Evolutionary conservation across 2,797 vertebrate genomes (phyloP).

Genomic region (Periparus ater): DNA sequence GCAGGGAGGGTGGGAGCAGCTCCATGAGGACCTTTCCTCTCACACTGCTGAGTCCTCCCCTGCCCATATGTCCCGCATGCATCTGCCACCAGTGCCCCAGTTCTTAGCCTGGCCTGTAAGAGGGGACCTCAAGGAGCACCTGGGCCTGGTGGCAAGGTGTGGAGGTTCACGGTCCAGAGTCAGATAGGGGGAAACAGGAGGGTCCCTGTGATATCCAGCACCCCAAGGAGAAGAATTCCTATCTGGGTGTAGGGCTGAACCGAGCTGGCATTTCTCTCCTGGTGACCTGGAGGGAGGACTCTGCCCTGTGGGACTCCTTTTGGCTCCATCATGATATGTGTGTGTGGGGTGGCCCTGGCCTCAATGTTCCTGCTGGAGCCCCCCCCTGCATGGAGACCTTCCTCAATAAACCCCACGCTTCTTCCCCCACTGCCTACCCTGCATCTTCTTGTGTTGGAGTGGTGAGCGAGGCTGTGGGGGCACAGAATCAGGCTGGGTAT

Average conservation of each 20-base stretch:
- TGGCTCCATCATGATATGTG: rapidly evolving
- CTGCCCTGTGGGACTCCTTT: not conserved
- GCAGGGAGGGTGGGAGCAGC: not conserved
- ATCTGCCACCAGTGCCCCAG: not conserved
- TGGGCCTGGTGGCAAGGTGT: not conserved
- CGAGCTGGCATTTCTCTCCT: rapidly evolving
- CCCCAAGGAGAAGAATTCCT: not conserved
- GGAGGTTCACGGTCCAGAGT: not conserved
- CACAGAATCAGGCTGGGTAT: not conserved
- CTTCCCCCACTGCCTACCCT: not conserved
- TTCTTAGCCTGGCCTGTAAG: not conserved
- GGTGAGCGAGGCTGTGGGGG: rapidly evolving
- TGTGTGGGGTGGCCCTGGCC: not conserved
- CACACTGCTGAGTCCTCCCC: not conserved
- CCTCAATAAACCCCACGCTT: conserved; percentile 44
- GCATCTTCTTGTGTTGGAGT: not conserved
- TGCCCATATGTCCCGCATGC: not conserved
- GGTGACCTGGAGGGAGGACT: not conserved
- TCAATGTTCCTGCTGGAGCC: rapidly evolving
- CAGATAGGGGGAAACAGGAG: not conserved
- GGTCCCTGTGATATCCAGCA: not conserved
- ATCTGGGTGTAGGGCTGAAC: not conserved
- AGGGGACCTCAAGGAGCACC: not conserved
- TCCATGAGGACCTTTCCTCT: not conserved
- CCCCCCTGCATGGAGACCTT: not conserved